These are phyloP conservation scores for Hermatobates lingyangjiaoensis DNA, from an alignment of 1,140 invertebrate species.

Conservation along the genomic window DNA sequence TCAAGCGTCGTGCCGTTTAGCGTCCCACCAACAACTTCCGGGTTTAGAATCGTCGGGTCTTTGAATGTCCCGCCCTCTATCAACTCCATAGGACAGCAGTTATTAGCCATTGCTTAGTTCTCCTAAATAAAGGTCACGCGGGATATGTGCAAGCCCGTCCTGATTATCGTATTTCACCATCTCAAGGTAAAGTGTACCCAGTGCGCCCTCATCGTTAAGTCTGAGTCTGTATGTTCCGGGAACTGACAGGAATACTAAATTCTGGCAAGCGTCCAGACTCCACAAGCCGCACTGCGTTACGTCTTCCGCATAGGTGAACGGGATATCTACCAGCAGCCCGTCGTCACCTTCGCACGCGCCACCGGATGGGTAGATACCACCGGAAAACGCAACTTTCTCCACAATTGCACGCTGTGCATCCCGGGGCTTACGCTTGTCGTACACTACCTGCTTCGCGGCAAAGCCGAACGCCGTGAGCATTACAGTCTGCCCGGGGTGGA, in stretches of 20 bases:
- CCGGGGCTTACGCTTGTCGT: not conserved
- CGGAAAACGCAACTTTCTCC: not conserved
- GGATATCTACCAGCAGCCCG: not conserved
- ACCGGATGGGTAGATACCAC: not conserved
- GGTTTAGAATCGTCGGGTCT: not conserved
- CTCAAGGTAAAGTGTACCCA: not conserved
- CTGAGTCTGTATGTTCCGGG: not conserved
- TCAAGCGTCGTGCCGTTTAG: not conserved
- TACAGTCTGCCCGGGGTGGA: too few species aligned
- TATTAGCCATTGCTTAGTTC: not conserved
- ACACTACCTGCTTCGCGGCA: not conserved
- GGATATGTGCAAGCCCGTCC: not conserved
- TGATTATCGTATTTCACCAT: not conserved
- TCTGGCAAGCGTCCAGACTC: not conserved
- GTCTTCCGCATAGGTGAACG: not conserved
- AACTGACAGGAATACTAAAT: not conserved
- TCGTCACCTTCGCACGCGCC: not conserved
- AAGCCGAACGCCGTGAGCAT: too few species aligned
- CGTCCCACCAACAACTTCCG: not conserved
- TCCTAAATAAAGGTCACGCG: not conserved
- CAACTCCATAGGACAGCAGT: not conserved
- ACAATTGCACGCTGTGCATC: not conserved
- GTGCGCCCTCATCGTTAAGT: not conserved
- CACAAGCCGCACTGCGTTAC: not conserved
- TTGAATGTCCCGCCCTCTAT: not conserved